Evolutionary conservation across 2,888 invertebrate genomes (phyloP).

Genomic region (Eupelmus urozonus): DNA sequence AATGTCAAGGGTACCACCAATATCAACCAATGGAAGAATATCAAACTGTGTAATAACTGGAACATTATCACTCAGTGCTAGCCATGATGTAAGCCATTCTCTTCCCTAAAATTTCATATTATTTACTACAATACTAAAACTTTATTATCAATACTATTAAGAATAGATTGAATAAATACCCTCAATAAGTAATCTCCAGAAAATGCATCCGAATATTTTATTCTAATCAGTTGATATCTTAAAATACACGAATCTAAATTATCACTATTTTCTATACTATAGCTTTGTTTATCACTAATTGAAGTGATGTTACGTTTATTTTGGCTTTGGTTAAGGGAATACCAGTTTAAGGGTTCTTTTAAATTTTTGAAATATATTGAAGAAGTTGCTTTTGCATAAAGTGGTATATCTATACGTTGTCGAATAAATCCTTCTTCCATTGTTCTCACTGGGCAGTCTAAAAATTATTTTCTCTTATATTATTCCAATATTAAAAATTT

Average conservation of each 20-base stretch:
- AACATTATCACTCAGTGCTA: constrained; percentile 73
- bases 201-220: constrained; percentile 77
- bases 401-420: constrained; percentile 62
- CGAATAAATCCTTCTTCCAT: constrained; percentile 66
- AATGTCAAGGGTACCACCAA: constrained; percentile 78
- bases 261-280: not conserved
- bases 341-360: constrained; percentile 56
- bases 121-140: constrained; percentile 24
- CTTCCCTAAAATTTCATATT: constrained; percentile 71
- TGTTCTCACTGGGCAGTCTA: constrained; percentile 71
- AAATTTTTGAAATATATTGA: constrained; percentile 60
- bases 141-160: not conserved
- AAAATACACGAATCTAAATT: constrained; percentile 71
- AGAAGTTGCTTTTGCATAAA: constrained; percentile 60
- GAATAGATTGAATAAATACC: constrained; percentile 66
- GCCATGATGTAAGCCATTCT: constrained; percentile 78
- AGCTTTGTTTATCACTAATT: not conserved
- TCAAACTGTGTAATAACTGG: constrained; percentile 76
- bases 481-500: constrained; percentile 5
- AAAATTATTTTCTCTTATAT: constrained; percentile 47
- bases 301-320: not conserved
- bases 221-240: constrained; percentile 75
- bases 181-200: constrained; percentile 77
- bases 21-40: constrained; percentile 77
- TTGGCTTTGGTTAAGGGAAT: constrained; percentile 29